These are phyloP conservation scores for Malurus elegans DNA, from an alignment of 2,113 vertebrate genomes.

Conservation along the genomic window DNA sequence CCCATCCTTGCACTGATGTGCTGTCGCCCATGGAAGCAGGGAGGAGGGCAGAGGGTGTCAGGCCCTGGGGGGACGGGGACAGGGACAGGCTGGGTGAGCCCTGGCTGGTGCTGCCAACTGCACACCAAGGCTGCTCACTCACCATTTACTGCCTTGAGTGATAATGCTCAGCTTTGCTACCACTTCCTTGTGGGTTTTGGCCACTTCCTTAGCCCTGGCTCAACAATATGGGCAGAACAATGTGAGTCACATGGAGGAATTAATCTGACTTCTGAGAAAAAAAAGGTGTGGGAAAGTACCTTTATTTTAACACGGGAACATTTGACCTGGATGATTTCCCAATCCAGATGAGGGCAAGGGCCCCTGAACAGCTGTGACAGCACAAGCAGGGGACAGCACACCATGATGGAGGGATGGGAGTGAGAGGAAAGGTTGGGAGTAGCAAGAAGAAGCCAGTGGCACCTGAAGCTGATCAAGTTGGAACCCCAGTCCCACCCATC, in stretches of 20 bases:
- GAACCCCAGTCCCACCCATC: neutral
- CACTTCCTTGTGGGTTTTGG: neutral
- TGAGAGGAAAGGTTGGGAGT: neutral
- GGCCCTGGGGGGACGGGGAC: neutral
- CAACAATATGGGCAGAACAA: rapidly evolving
- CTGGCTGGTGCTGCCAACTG: neutral
- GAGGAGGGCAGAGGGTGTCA: neutral
- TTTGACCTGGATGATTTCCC: neutral
- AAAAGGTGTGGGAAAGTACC: neutral
- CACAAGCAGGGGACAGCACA: neutral
- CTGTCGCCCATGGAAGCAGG: neutral
- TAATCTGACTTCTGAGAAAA: neutral
- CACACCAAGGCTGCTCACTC: neutral
- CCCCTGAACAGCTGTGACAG: neutral
- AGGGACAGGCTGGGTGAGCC: neutral
- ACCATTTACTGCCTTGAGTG: neutral
- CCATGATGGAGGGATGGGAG: neutral
- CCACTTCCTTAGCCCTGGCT: neutral
- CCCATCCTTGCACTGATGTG: rapidly evolving
- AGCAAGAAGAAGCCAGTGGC: neutral
- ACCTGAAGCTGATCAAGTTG: neutral
- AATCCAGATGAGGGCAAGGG: neutral
- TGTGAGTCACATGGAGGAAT: neutral
- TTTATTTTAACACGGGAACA: neutral
- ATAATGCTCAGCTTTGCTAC: neutral